Base-by-base conservation (phyloP, 2,888 invertebrate species). In the Chirona hameri region DNA sequence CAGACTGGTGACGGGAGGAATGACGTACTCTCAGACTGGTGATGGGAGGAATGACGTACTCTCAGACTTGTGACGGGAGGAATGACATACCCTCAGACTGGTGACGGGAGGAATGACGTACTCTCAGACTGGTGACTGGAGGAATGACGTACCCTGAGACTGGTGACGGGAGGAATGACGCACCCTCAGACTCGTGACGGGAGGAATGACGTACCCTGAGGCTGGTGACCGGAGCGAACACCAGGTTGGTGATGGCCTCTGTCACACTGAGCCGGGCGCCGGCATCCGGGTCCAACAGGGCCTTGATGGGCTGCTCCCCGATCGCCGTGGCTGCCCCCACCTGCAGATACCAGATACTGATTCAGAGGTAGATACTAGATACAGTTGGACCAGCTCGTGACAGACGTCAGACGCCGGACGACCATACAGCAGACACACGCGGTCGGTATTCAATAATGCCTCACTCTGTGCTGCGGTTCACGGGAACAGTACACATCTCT, bases 231-330 rank as follows among this genome's bases (percentile, higher is more conserved):
- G 88, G 89, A n/a, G 92, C 92, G 88, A 92, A 93, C 84, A 94
- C 97, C 85, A 99, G 90, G 89, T 99, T 99, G 81, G 95, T 95
- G 31, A 99, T 88, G 0, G 98, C 94, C 89, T 99, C 99, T 0
- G 94, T 96, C 0, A 99, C 94, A 0, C 97, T 94, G 93, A 99
- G 93, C 83, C 98, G 90, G 0, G 98, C 98, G 81, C 98, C 98
- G 24, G 95, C 93, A 1, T 91, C 92, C 0, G 96, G 92, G 88
- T 93, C 91, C 0, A 98, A 89, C 7, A 97, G 89, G 0, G 96
- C 96, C 89, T 98, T 99, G 85, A 98, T 93, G 79, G 99, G 98
- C 88, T 99, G 99, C 84, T 98, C 97, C 72, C 99, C 99, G 84
- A 99, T 96, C 0, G 98, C 94, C 0, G 97, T 97, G 7, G 98